Conservation (phyloP, 2,888 invertebrate species). For the Noctua janthina region DNA sequence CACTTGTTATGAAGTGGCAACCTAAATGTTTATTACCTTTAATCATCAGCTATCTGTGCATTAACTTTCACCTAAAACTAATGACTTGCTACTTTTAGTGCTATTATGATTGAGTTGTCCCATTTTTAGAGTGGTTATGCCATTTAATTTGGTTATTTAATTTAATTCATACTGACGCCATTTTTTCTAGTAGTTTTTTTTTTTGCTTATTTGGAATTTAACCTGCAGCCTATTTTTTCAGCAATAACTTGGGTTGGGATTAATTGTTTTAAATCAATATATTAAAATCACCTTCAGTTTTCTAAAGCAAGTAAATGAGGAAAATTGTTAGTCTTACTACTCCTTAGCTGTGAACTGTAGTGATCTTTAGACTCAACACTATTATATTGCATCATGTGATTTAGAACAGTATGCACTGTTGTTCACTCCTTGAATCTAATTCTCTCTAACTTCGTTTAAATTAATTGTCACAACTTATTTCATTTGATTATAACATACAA, state of each 20-base stretch:
- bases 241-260: neutral
- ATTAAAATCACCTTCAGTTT: slow-evolving; percentile 1
- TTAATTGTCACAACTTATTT: neutral
- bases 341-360: slow-evolving; percentile 16
- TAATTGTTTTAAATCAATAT: slow-evolving; percentile 1
- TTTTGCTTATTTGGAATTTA: neutral
- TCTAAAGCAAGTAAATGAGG: slow-evolving; percentile 10
- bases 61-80: slow-evolving; percentile 49
- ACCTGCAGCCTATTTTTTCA: neutral
- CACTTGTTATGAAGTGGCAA: slow-evolving; percentile 14
- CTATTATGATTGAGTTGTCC: slow-evolving; percentile 27
- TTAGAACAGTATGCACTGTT: slow-evolving; percentile 17
- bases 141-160: neutral
- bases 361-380: slow-evolving; percentile 45
- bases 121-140: slow-evolving; percentile 14
- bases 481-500: neutral
- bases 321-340: slow-evolving; percentile 32
- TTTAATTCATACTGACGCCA: neutral
- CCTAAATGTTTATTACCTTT: slow-evolving; percentile 45
- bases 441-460: neutral
- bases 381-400: slow-evolving; percentile 34
- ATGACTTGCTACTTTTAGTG: slow-evolving; percentile 39
- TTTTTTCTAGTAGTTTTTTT: neutral
- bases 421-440: neutral
- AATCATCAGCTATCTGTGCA: slow-evolving; percentile 20